phyloP scores from a whole-genome alignment of 1,140 invertebrate genomes.

The Solenopsis invicta region DNA sequence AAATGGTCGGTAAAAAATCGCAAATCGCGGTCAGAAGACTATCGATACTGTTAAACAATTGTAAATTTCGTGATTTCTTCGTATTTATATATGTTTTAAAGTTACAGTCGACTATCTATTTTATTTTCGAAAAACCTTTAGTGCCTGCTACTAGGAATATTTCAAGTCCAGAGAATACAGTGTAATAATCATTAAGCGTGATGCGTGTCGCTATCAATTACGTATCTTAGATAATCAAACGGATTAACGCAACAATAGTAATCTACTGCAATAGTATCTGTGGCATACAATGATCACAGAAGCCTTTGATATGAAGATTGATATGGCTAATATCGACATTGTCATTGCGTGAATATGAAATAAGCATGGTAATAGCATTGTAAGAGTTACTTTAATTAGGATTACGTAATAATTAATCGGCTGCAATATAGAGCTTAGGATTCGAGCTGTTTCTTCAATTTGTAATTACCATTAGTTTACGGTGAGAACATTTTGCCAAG shows the following conservation, averaged over 20 bases:
- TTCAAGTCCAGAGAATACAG: neutral
- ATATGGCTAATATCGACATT: slow-evolving; percentile 18
- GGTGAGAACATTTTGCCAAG: neutral
- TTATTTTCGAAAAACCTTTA: neutral
- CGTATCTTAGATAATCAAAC: slow-evolving; percentile 14
- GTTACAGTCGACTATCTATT: neutral
- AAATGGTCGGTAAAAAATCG: neutral
- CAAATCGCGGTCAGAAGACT: neutral
- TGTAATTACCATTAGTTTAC: slow-evolving; percentile 1
- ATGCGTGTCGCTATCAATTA: neutral
- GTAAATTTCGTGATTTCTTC: neutral
- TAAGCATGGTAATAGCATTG: neutral
- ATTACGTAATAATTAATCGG: neutral
- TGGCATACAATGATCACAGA: neutral
- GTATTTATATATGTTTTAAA: neutral
- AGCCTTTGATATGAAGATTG: slow-evolving; percentile 41
- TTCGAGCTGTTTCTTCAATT: slow-evolving; percentile 2
- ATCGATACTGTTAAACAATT: neutral
- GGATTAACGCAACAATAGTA: neutral
- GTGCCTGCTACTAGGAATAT: neutral
- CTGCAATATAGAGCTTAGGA: neutral
- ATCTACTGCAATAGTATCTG: neutral
- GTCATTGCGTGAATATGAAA: neutral
- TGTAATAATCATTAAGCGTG: neutral
- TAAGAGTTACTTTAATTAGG: neutral